Evolutionary conservation across 2,797 vertebrate genomes (phyloP).

Genomic region (Aphelocoma californica): DNA sequence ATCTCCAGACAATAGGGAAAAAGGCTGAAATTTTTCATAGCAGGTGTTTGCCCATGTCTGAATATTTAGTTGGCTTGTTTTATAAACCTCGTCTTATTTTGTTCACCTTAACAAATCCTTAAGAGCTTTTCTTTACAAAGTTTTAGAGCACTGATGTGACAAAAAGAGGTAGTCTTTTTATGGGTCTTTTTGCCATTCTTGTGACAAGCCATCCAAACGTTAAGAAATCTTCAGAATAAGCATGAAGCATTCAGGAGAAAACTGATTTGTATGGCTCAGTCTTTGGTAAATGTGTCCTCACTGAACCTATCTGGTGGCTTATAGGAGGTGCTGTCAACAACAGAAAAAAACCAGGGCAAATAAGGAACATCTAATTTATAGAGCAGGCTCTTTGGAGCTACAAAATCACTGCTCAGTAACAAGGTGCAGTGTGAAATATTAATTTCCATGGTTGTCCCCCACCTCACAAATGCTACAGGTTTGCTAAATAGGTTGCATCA

Average conservation of each 20-base stretch:
- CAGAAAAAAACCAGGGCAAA: background rate
- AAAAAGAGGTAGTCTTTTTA: background rate
- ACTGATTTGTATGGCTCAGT: background rate
- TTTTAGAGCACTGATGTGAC: background rate
- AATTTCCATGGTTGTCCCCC: constrained; percentile 18
- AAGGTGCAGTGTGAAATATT: background rate
- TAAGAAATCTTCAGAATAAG: background rate
- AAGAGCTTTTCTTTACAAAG: background rate
- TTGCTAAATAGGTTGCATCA: background rate
- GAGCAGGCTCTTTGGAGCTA: background rate
- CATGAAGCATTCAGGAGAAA: background rate
- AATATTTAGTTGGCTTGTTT: background rate
- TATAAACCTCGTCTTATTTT: background rate
- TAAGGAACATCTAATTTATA: background rate
- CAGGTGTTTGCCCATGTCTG: background rate
- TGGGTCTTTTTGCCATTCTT: background rate
- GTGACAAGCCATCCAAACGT: background rate
- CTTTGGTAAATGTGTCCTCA: background rate
- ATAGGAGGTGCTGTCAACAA: background rate
- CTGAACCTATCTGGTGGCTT: background rate
- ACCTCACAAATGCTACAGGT: background rate
- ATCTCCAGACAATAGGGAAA: background rate
- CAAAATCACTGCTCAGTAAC: background rate
- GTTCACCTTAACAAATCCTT: background rate
- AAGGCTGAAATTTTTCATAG: background rate